Conservation (phyloP, 2,113 vertebrate species). For the Eudyptes chrysolophus region DNA sequence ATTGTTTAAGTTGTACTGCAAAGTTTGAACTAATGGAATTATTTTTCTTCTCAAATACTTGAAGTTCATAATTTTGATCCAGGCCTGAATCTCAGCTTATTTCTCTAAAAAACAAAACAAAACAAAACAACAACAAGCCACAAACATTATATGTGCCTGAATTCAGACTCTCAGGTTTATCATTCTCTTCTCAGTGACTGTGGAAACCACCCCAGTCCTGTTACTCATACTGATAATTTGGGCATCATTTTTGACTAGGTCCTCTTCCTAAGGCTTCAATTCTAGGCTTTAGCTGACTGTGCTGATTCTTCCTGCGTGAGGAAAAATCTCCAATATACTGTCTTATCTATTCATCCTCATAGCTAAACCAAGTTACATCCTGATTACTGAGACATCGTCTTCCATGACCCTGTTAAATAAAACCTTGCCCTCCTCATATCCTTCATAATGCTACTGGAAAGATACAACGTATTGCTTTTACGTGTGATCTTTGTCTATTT, state of each 20-base stretch:
- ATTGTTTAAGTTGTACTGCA: neutral
- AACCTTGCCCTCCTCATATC: slow-evolving; percentile 4
- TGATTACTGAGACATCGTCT: neutral
- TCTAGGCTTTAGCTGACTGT: neutral
- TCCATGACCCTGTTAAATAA: slow-evolving; percentile 17
- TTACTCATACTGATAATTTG: neutral
- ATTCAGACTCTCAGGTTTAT: neutral
- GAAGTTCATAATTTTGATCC: neutral
- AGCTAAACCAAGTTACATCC: neutral
- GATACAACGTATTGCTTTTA: neutral
- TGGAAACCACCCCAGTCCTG: neutral
- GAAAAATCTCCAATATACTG: neutral
- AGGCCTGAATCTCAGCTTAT: neutral
- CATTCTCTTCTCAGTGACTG: neutral
- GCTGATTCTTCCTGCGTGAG: neutral
- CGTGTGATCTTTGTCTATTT: slow-evolving; percentile 12
- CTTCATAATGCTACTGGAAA: neutral
- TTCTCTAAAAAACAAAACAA: neutral
- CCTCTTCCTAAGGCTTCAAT: neutral
- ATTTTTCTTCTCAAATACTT: neutral
- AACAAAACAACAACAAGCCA: neutral
- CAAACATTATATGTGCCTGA: neutral
- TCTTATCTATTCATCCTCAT: neutral
- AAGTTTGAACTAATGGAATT: neutral
- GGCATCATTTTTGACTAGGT: neutral